Evolutionary conservation across 2,797 vertebrate genomes (phyloP).

Genomic region (Chelon auratus): DNA sequence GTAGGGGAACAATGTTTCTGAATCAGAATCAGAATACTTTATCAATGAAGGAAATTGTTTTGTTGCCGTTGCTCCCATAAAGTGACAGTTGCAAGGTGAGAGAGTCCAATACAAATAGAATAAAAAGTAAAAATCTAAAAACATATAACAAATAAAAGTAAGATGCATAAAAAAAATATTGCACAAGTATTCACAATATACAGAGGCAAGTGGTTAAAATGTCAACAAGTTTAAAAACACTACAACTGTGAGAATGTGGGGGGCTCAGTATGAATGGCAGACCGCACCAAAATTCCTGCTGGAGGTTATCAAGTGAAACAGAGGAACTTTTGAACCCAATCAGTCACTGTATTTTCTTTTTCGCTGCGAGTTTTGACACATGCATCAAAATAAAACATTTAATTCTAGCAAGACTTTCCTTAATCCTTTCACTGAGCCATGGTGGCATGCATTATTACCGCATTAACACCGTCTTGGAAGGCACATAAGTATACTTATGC

Average conservation of each 20-base stretch:
- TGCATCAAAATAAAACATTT: conserved; percentile 12
- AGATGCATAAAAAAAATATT: no score
- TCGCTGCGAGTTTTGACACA: conserved; percentile 7
- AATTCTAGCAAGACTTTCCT: conserved; percentile 20
- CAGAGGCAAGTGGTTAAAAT: not conserved
- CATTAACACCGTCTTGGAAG: conserved; percentile 30
- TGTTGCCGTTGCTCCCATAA: no score
- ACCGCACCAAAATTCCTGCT: not conserved
- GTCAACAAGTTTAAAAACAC: not conserved
- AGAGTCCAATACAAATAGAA: no score
- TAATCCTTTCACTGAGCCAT: conserved; percentile 33
- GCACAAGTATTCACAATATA: no score
- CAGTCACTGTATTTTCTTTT: conserved; percentile 6
- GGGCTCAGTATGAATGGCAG: no score
- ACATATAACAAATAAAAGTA: no score
- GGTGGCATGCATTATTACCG: conserved; percentile 36
- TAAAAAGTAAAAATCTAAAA: no score
- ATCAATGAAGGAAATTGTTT: no score
- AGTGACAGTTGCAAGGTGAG: no score
- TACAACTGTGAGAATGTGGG: not conserved
- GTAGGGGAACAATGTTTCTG: no score
- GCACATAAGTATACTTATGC: conserved; percentile 9
- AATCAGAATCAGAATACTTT: no score
- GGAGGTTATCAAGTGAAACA: not conserved
- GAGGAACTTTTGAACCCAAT: not conserved